Evolutionary conservation across 2,797 vertebrate species (phyloP).

Genomic region (Tapera naevia): DNA sequence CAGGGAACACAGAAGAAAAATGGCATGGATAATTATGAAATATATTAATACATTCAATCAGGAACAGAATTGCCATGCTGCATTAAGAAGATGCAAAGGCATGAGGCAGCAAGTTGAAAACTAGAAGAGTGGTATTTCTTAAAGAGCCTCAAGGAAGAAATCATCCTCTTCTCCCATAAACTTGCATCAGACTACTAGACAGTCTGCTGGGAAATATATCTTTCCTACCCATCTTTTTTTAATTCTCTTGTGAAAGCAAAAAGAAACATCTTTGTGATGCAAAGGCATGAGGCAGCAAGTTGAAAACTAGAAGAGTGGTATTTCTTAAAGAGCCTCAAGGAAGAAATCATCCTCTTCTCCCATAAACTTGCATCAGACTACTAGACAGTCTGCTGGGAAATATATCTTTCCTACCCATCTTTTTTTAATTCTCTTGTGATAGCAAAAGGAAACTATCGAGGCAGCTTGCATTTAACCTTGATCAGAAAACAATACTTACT

Average conservation of each 20-base stretch:
- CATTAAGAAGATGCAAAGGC: not conserved
- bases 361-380: not conserved
- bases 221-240: not conserved
- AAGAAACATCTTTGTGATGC: too few relatives aligned
- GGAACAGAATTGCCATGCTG: not conserved
- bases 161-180: not conserved
- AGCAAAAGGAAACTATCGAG: not conserved
- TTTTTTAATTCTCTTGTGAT: not conserved
- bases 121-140: not conserved
- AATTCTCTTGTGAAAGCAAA: too few relatives aligned
- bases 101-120: not conserved
- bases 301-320: not conserved
- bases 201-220: not conserved
- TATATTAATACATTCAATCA: not conserved
- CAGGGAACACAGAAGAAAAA: conserved; percentile 26
- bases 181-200: not conserved
- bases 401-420: not conserved
- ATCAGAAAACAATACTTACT: not conserved
- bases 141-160: not conserved
- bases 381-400: not conserved
- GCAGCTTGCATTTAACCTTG: not conserved
- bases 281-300: not conserved
- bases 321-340: not conserved
- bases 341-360: not conserved
- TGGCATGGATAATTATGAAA: not conserved